Percentiles rank a stretch among this genome's conserved stretches.
phyloP scores from a whole-genome alignment of 2,797 vertebrate species.

The Mionectes olivaceus region DNA sequence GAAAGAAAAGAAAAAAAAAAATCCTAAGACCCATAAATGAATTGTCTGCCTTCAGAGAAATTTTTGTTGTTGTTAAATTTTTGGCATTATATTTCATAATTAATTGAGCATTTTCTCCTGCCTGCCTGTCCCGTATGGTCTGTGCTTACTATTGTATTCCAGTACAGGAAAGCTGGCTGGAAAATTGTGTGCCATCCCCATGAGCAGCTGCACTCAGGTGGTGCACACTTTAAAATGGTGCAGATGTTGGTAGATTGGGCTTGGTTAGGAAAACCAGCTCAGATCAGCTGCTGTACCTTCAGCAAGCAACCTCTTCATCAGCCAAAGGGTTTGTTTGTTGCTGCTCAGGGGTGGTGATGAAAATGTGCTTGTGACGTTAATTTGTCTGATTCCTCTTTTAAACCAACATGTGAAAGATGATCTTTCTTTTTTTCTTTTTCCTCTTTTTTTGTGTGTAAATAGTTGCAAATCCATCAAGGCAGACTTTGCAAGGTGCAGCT shows the following conservation, averaged over 20 bases:
- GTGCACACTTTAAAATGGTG: background rate
- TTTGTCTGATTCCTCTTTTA: constrained; percentile 29
- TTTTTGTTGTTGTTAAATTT: background rate
- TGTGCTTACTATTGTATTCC: background rate
- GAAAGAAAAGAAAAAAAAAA: background rate
- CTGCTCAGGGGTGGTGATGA: background rate
- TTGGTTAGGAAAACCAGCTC: background rate
- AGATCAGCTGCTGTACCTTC: background rate
- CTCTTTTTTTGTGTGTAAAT: background rate
- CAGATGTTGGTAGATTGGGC: background rate
- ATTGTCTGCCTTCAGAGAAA: background rate
- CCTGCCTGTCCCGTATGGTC: background rate
- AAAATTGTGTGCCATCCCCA: background rate
- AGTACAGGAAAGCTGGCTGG: background rate
- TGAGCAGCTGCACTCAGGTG: background rate
- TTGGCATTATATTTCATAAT: background rate
- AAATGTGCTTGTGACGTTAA: background rate
- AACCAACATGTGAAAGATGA: background rate
- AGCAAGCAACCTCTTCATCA: background rate
- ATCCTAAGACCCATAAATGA: background rate
- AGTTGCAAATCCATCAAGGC: background rate
- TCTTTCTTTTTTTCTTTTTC: background rate
- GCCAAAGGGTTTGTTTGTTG: background rate
- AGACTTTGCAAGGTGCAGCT: constrained; percentile 1
- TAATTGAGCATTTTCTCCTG: background rate